A percentile compares a stretch with the other conserved stretches of the same genome.
These are phyloP conservation scores for Paradisaea rubra DNA, from an alignment of 2,113 vertebrate species.

Conservation along the genomic window DNA sequence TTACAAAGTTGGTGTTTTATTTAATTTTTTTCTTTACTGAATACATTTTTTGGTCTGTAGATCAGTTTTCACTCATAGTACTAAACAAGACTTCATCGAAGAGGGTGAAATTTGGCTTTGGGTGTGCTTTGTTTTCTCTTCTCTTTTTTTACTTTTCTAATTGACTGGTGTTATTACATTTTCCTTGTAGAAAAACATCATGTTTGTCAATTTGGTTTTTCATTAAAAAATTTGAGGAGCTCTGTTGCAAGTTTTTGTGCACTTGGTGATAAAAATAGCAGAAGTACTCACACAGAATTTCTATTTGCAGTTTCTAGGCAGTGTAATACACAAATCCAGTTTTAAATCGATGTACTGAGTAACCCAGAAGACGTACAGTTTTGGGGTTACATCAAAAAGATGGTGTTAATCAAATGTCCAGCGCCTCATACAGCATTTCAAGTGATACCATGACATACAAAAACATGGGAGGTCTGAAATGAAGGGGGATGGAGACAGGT, in stretches of 20 bases:
- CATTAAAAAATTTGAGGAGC: not conserved
- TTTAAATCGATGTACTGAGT: not conserved
- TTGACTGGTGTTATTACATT: not conserved
- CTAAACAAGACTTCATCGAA: not conserved
- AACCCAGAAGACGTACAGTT: not conserved
- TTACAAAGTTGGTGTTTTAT: not conserved
- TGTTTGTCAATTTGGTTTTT: not conserved
- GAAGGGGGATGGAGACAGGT: not conserved
- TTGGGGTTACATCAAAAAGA: not conserved
- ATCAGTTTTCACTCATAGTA: not conserved
- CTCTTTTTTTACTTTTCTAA: not conserved
- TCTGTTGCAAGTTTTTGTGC: not conserved
- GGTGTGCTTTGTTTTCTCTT: not conserved
- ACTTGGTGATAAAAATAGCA: slow-evolving; percentile 16
- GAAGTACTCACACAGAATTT: not conserved
- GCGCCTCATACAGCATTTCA: not conserved
- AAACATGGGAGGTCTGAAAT: not conserved
- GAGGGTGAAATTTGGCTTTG: not conserved
- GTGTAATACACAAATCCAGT: not conserved
- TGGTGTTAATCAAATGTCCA: not conserved
- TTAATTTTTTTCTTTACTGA: not conserved
- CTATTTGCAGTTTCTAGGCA: not conserved
- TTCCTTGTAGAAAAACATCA: not conserved
- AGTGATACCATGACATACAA: not conserved
- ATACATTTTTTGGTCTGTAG: not conserved